phyloP scores from a whole-genome alignment of 2,797 vertebrate genomes.

The Macrochelys suwanniensis region DNA sequence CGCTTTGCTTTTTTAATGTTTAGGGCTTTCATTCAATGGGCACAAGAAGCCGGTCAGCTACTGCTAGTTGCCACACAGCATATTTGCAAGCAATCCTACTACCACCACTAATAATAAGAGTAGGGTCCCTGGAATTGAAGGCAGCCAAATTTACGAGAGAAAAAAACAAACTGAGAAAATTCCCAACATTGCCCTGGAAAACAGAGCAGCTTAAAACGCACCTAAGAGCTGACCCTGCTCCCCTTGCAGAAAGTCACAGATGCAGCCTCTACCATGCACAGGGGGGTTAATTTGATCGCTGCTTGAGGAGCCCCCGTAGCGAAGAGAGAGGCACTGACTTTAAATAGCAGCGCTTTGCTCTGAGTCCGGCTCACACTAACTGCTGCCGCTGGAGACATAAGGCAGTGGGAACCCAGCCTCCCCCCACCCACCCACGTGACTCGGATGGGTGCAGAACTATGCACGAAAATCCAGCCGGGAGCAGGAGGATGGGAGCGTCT shows the following conservation, averaged over 20 bases:
- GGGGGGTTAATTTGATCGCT: neutral
- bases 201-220: neutral
- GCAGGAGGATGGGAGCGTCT: neutral
- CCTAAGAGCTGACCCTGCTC: neutral
- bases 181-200: neutral
- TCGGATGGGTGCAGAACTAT: neutral
- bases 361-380: neutral
- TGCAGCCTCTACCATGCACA: neutral
- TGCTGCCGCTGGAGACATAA: neutral
- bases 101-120: neutral
- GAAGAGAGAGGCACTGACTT: neutral
- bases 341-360: neutral
- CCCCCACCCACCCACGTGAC: neutral
- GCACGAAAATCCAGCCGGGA: neutral
- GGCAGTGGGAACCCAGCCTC: neutral
- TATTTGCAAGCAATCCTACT: neutral
- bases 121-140: neutral
- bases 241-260: neutral
- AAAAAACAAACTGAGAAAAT: neutral
- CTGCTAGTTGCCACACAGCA: constrained; percentile 32
- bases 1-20: neutral
- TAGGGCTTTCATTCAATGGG: neutral
- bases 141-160: neutral
- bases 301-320: neutral
- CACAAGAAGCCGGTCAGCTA: neutral